A percentile compares a stretch with the other conserved stretches of the same genome.
Evolutionary conservation across 2,113 vertebrate genomes (phyloP).

Genomic region (Halichoeres trimaculatus): DNA sequence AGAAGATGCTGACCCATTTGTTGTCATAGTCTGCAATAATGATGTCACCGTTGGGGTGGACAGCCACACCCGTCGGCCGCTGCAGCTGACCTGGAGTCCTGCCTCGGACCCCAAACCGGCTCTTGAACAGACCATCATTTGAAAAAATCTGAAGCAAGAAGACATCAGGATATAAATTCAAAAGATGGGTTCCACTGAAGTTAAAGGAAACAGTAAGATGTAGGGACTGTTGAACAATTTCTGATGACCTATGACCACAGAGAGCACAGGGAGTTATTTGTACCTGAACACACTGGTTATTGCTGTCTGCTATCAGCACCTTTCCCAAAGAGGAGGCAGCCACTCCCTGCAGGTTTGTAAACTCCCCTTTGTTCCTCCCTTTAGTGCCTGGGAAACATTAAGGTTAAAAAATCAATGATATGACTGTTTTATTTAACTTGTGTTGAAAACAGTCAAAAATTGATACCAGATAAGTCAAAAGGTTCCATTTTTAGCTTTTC

Average conservation of each 20-base stretch:
- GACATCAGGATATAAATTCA: background rate
- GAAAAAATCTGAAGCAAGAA: constrained; percentile 90
- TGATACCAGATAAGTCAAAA: background rate
- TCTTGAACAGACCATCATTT: constrained; percentile 95
- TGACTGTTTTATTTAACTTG: no score
- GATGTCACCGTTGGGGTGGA: constrained; percentile 96
- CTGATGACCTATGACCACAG: no score
- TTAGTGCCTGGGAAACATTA: constrained; percentile 88
- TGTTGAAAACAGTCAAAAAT: no score
- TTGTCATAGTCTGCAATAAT: constrained; percentile 99
- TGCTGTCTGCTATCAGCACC: constrained; percentile 97
- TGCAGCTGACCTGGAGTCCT: constrained; percentile 95
- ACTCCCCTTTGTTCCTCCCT: constrained; percentile 98
- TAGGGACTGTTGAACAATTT: background rate
- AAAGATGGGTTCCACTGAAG: background rate
- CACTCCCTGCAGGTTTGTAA: constrained; percentile 98
- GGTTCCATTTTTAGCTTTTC: background rate
- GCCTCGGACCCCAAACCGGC: constrained; percentile 94
- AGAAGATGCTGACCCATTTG: constrained; percentile 99
- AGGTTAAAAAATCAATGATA: background rate
- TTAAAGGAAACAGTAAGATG: background rate
- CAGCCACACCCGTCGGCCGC: constrained; percentile 93
- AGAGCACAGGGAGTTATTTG: background rate
- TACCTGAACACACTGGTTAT: constrained; percentile 99
- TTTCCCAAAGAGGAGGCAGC: constrained; percentile 91